phyloP scores from a whole-genome alignment of 2,113 vertebrate species.

The Gymnarchus niloticus region DNA sequence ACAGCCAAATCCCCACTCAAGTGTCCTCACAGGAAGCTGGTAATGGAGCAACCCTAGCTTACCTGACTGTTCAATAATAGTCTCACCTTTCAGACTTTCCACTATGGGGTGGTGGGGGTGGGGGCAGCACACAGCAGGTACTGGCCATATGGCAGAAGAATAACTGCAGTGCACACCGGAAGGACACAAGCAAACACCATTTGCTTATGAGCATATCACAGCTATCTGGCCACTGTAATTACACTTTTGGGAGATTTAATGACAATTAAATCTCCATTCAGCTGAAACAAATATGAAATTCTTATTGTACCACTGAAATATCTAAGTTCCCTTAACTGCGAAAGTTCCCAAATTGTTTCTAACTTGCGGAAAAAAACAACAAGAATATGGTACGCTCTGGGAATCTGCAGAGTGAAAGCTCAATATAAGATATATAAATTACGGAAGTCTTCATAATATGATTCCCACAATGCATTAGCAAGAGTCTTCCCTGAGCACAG shows the following conservation, averaged over 20 bases:
- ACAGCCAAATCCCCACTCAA: background rate
- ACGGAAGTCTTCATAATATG: background rate
- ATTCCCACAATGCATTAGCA: background rate
- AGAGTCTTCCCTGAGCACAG: background rate
- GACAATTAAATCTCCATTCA: background rate
- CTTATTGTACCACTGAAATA: background rate
- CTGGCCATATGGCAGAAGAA: constrained; percentile 14
- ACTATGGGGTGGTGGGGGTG: background rate
- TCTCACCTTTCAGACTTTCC: constrained; percentile 15
- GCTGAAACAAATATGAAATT: background rate
- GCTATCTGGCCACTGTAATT: background rate
- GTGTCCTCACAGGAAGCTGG: background rate
- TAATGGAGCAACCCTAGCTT: background rate
- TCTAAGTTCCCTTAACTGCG: no score
- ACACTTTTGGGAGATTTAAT: background rate
- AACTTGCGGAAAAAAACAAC: background rate
- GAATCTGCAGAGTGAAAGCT: background rate
- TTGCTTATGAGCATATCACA: background rate
- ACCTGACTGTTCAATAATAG: constrained; percentile 18
- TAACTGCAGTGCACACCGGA: background rate
- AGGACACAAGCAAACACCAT: background rate
- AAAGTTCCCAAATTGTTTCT: background rate
- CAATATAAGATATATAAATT: background rate
- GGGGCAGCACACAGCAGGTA: background rate
- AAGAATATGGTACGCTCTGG: background rate